These are phyloP conservation scores for Nymphalis polychloros DNA, from an alignment of 2,888 invertebrate species.

Conservation along the genomic window DNA sequence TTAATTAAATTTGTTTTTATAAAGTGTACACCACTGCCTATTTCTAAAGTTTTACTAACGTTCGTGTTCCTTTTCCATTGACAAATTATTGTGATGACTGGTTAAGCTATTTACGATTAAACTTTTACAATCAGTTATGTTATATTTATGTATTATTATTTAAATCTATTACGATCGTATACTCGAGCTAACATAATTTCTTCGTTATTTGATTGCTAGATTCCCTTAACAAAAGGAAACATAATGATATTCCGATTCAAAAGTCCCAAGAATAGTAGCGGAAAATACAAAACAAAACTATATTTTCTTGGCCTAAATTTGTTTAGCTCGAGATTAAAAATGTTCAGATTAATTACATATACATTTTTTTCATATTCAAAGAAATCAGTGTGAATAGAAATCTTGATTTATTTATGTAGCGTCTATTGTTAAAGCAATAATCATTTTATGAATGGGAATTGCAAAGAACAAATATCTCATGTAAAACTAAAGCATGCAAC, in stretches of 20 bases:
- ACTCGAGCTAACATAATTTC: constrained; percentile 24
- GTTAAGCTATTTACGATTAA: too few relatives aligned
- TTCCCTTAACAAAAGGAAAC: constrained; percentile 37
- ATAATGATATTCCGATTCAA: constrained; percentile 36
- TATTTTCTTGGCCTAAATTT: constrained; percentile 40
- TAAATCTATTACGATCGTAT: constrained; percentile 16
- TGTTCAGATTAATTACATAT: neutral
- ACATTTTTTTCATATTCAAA: constrained; percentile 13
- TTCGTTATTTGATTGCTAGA: constrained; percentile 34
- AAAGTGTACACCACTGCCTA: too few relatives aligned
- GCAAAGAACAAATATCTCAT: too few relatives aligned
- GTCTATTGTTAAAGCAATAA: neutral
- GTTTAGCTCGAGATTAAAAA: constrained; percentile 41
- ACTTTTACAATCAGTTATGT: too few relatives aligned
- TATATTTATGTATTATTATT: neutral
- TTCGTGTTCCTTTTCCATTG: too few relatives aligned
- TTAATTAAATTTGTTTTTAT: too few relatives aligned
- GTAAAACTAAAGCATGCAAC: too few relatives aligned
- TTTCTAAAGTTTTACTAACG: too few relatives aligned
- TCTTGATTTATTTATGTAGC: constrained; percentile 8
- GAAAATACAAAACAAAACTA: constrained; percentile 39
- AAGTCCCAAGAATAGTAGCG: constrained; percentile 36
- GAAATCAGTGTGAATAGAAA: constrained; percentile 18
- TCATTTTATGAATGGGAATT: too few relatives aligned
- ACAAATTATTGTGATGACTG: too few relatives aligned